Evolutionary conservation across 1,140 invertebrate genomes (phyloP).

Genomic region (Drosophila rufa): DNA sequence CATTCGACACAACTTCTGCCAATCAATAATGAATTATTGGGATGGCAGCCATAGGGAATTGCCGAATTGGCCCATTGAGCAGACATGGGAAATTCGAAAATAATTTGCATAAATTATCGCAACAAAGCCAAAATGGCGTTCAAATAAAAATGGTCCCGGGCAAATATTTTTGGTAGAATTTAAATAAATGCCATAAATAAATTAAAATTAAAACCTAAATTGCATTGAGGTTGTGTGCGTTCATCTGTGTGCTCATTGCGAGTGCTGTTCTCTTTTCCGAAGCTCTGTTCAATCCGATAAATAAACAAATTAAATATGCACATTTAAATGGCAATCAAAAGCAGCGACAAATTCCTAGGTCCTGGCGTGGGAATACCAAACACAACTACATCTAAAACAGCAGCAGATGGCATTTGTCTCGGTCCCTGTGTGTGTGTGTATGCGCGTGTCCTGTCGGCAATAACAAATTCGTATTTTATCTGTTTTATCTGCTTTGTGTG

Average conservation of each 20-base stretch:
- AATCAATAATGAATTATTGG: slow-evolving; percentile 45
- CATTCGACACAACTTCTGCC: slow-evolving; percentile 29
- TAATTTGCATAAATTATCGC: slow-evolving; percentile 72
- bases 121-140: slow-evolving; percentile 47
- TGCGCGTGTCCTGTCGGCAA: slow-evolving; percentile 29
- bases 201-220: slow-evolving; percentile 63
- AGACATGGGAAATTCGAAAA: slow-evolving; percentile 42
- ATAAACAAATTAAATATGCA: slow-evolving; percentile 75
- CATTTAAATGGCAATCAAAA: slow-evolving; percentile 67
- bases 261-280: slow-evolving; percentile 17
- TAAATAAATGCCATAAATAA: slow-evolving; percentile 64
- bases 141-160: slow-evolving; percentile 32
- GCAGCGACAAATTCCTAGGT: slow-evolving; percentile 49
- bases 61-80: slow-evolving; percentile 25
- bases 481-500: slow-evolving; percentile 48
- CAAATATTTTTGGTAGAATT: slow-evolving; percentile 57
- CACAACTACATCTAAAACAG: slow-evolving; percentile 42
- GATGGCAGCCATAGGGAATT: slow-evolving; percentile 24
- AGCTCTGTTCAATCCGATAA: slow-evolving; percentile 37
- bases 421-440: slow-evolving; percentile 5
- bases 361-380: slow-evolving; percentile 34
- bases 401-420: slow-evolving; percentile 30
- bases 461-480: slow-evolving; percentile 35
- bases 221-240: slow-evolving; percentile 48
- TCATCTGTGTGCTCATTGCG: slow-evolving; percentile 2